These are phyloP conservation scores for Parnassius orleans DNA, from an alignment of 2,888 invertebrate genomes.

Conservation along the genomic window DNA sequence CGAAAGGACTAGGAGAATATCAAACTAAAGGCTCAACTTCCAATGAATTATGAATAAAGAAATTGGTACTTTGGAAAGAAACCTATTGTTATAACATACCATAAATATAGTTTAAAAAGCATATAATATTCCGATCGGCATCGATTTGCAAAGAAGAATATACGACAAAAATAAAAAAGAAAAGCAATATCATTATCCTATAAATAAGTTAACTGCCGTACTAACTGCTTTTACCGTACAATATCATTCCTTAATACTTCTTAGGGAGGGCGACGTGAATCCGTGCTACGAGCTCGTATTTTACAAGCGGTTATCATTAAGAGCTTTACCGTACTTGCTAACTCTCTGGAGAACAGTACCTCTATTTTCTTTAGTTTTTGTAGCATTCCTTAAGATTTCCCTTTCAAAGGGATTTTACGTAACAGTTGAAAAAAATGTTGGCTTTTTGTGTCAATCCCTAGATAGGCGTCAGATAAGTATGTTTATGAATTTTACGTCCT, in stretches of 20 bases:
- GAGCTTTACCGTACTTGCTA: constrained; percentile 24
- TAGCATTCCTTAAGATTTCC: constrained; percentile 22
- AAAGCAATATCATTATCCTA: no score
- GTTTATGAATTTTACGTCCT: neutral
- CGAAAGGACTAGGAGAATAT: no score
- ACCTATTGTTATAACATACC: no score
- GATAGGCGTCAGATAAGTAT: constrained; percentile 4
- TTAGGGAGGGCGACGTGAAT: constrained; percentile 4
- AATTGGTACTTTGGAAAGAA: no score
- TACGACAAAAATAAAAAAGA: no score
- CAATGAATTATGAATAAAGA: no score
- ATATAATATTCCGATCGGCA: no score
- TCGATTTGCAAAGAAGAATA: no score
- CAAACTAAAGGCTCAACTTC: no score
- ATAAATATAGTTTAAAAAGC: no score
- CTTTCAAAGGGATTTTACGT: constrained; percentile 25
- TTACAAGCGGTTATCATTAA: constrained; percentile 24
- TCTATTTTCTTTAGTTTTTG: constrained; percentile 26
- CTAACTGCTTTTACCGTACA: neutral
- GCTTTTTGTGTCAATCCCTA: constrained; percentile 21
- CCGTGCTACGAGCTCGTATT: constrained; percentile 14
- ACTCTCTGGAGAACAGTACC: constrained; percentile 24
- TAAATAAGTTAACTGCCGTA: no score
- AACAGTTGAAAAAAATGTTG: constrained; percentile 20
- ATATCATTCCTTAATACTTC: neutral